These are phyloP conservation scores for Adelosebastes latens DNA, from an alignment of 2,797 vertebrate genomes.

Conservation along the genomic window DNA sequence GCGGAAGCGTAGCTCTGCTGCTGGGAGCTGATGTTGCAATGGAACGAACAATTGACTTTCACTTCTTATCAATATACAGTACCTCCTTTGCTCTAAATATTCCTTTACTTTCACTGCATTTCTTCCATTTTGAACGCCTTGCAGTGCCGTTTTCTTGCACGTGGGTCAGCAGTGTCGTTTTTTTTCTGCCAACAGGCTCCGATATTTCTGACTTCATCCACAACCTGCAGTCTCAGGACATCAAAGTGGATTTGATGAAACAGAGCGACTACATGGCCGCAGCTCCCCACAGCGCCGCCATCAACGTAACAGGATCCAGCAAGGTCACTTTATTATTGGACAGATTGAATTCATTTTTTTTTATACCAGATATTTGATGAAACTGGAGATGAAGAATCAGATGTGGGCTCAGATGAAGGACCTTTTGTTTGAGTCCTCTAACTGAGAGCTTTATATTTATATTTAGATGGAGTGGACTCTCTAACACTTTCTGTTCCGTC, in stretches of 20 bases:
- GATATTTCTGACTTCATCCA: conserved; percentile 87
- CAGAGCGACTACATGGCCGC: conserved; percentile 81
- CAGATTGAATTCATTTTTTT: background rate
- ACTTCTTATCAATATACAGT: too few relatives aligned
- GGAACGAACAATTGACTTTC: too few relatives aligned
- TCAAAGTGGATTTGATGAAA: conserved; percentile 85
- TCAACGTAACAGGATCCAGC: conserved; percentile 81
- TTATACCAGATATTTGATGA: background rate
- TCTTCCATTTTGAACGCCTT: too few relatives aligned
- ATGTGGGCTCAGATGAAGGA: background rate
- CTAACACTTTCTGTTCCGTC: background rate
- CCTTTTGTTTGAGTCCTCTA: background rate
- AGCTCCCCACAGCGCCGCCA: conserved; percentile 87
- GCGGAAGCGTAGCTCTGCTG: too few relatives aligned
- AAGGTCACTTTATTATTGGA: conserved; percentile 76
- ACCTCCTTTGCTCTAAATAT: too few relatives aligned
- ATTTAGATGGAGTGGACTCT: background rate
- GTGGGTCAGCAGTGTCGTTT: background rate
- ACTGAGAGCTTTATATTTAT: background rate
- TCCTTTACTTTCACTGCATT: too few relatives aligned
- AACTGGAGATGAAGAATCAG: background rate
- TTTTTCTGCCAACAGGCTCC: conserved; percentile 68
- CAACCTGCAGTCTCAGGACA: conserved; percentile 84
- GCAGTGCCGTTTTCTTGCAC: background rate
- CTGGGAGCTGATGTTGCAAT: too few relatives aligned